These are phyloP conservation scores for Tiliqua scincoides DNA, from an alignment of 2,113 vertebrate species.

Conservation along the genomic window DNA sequence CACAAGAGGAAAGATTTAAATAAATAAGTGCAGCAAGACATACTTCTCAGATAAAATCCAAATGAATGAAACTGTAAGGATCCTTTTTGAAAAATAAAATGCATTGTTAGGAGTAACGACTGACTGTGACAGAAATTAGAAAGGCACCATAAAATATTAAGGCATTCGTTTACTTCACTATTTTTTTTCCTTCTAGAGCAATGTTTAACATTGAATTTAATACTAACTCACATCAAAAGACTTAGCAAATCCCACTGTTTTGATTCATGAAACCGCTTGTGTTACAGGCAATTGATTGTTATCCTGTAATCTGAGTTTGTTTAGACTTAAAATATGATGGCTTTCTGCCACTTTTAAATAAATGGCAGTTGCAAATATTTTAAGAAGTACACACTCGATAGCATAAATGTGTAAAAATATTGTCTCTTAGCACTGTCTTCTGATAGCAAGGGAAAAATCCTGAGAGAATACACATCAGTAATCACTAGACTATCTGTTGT, in stretches of 20 bases:
- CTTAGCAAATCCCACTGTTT: slow-evolving; percentile 34
- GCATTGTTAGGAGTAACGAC: slow-evolving; percentile 28
- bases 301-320: slow-evolving; percentile 50
- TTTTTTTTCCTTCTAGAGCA: background rate
- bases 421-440: slow-evolving; percentile 75
- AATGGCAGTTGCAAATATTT: slow-evolving; percentile 68
- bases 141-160: slow-evolving; percentile 31
- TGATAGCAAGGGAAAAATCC: slow-evolving; percentile 77
- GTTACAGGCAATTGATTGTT: slow-evolving; percentile 55
- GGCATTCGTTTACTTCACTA: background rate
- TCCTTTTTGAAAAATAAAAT: slow-evolving; percentile 31
- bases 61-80: slow-evolving; percentile 19
- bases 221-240: slow-evolving; percentile 42
- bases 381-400: slow-evolving; percentile 75
- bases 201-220: slow-evolving; percentile 45
- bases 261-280: slow-evolving; percentile 32
- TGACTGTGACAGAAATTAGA: slow-evolving; percentile 44
- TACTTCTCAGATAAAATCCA: slow-evolving; percentile 45
- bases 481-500: slow-evolving; percentile 94
- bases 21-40: slow-evolving; percentile 48
- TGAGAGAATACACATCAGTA: slow-evolving; percentile 93
- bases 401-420: slow-evolving; percentile 91
- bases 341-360: slow-evolving; percentile 66
- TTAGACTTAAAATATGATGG: slow-evolving; percentile 57
- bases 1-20: slow-evolving; percentile 48